Evolutionary conservation across 2,113 vertebrate species (phyloP).

Genomic region (Anarhynchus alexandrinus): DNA sequence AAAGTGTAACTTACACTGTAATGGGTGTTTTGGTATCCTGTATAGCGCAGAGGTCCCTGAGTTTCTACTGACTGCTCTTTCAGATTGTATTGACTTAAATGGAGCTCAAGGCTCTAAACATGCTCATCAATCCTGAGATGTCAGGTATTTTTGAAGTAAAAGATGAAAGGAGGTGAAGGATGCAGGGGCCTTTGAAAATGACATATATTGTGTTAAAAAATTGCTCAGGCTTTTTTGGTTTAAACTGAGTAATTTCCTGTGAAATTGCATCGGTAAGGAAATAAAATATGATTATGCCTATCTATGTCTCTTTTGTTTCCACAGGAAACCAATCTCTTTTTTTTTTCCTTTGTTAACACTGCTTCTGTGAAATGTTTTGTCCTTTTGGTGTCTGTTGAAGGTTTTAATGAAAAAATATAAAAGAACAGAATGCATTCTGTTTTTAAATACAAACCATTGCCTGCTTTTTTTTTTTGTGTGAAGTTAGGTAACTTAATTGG

Average conservation of each 20-base stretch:
- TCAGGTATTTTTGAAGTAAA: not conserved
- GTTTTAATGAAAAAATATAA: not conserved
- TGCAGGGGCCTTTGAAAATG: not conserved
- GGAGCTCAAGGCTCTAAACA: not conserved
- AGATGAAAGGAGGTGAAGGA: not conserved
- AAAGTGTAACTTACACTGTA: not conserved
- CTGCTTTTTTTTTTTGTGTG: not conserved
- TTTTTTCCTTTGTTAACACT: not conserved
- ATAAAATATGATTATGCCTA: not conserved
- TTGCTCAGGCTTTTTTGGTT: not conserved
- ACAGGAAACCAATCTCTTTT: not conserved
- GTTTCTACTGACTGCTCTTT: not conserved
- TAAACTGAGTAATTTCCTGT: conserved; percentile 27
- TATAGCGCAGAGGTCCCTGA: not conserved
- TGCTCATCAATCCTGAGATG: not conserved
- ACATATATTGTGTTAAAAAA: not conserved
- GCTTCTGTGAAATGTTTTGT: not conserved
- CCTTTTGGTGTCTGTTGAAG: not conserved
- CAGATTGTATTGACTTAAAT: not conserved
- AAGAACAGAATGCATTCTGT: not conserved
- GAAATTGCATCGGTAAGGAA: not conserved
- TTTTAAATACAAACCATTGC: not conserved
- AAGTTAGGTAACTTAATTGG: not conserved
- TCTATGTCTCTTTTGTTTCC: not conserved
- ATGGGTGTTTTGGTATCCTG: not conserved